Conservation (phyloP, 2,888 invertebrate species). For the Xanthia togata region DNA sequence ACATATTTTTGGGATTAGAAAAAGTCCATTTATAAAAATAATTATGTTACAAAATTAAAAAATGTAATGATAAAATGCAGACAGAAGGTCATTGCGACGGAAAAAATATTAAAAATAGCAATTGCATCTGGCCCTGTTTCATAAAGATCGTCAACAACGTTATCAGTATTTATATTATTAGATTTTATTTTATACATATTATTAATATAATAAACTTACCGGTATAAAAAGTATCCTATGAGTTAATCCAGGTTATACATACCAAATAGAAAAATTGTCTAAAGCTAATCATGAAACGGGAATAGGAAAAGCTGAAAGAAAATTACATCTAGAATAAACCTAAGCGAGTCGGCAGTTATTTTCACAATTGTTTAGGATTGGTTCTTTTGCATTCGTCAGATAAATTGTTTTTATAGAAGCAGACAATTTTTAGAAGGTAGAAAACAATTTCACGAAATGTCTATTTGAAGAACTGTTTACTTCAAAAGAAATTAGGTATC, state of each 20-base stretch:
- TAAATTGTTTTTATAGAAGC: constrained; percentile 13
- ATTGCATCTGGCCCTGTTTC: background rate
- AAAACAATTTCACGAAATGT: background rate
- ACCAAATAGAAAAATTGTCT: no score
- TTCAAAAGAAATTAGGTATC: background rate
- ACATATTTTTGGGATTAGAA: background rate
- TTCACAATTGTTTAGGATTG: constrained; percentile 6
- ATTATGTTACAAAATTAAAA: background rate
- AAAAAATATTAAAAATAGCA: background rate
- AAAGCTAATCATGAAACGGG: background rate
- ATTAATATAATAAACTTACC: no score
- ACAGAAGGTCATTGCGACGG: no score
- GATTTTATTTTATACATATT: no score
- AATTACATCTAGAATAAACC: constrained; percentile 4
- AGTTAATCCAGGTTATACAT: no score
- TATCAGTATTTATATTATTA: background rate
- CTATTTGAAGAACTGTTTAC: background rate
- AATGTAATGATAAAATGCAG: no score
- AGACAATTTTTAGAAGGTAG: background rate
- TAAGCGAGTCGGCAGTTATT: constrained; percentile 1
- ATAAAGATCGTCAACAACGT: background rate
- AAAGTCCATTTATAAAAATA: background rate
- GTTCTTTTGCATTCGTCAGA: constrained; percentile 9
- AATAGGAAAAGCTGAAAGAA: background rate
- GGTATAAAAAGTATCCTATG: no score